Evolutionary conservation across 1,140 invertebrate genomes (phyloP), one percentile per base, ranked within the genome.

Genomic region (Halotydeus destructor): DNA sequence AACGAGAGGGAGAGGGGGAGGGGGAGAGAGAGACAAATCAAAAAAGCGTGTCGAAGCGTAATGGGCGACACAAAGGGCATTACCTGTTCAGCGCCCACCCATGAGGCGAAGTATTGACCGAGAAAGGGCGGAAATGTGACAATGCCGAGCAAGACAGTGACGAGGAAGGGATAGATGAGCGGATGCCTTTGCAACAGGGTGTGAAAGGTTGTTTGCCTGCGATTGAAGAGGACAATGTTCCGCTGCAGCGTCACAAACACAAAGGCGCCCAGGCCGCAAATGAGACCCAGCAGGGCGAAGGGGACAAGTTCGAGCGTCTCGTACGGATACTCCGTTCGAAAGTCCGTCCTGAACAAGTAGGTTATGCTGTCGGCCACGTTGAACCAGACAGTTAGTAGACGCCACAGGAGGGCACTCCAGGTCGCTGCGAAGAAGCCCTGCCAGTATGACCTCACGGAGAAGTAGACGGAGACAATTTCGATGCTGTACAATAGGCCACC

Each of bases 381-480:
- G 50, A 89, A 88, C 85, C 86, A 93, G 16, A 93, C 83, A 1
- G 84, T 84, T 28, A 94, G 59, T 5, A 97, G 62, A 3, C 89
- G 67, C 60, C 96, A 97, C 54, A 91, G 76, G 2, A 88, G 82
- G 0, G 91, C 91, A 27, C 88, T 85, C 59, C 84, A 93, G 0
- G 93, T 88, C 4, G 93, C 89, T 0, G 89, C 77, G 56, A 97
- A 98, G 60, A 98, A 98, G 0, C 89, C 91, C 41, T 91, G 65
- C 91, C 91, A 98, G 58, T 98, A 98, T 57, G 97, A 97, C 40
- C 91, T 67, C 0, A 97, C 86, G 3, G 91, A 88, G 60, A 98
- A 98, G 58, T 96, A 98, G 0, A 89, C 89, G 0, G 88, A 86
- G 21, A 91, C 97, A 60, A 97, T 91, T 69, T 98, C 93, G 49